Conservation (phyloP, 2,888 invertebrate genomes). For the Platycheirus albimanus region DNA sequence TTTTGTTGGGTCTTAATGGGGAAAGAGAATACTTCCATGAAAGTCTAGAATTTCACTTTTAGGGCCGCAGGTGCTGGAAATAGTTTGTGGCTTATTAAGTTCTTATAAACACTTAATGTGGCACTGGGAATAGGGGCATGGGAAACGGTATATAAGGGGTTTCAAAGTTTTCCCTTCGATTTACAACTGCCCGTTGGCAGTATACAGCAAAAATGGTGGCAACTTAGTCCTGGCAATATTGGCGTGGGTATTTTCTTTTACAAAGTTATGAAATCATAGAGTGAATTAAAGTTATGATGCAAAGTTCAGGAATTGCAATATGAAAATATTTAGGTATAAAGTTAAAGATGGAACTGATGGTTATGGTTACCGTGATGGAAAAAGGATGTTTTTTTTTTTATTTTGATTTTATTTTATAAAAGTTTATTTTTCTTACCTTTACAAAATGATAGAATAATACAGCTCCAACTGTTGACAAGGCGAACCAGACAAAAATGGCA, state of each 20-base stretch:
- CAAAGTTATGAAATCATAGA: conserved; percentile 18
- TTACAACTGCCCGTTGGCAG: background rate
- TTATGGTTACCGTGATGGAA: too few relatives aligned
- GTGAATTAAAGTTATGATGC: conserved; percentile 3
- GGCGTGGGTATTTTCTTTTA: conserved; percentile 13
- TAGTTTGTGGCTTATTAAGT: conserved; percentile 48
- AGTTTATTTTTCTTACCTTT: too few relatives aligned
- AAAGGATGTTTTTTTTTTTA: too few relatives aligned
- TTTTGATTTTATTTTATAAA: too few relatives aligned
- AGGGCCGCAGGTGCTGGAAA: conserved; percentile 48
- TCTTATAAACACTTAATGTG: conserved; percentile 42
- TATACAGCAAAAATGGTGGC: background rate
- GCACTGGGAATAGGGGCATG: background rate
- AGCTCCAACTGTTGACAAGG: conserved; percentile 88
- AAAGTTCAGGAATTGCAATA: conserved; percentile 29
- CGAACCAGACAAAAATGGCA: conserved; percentile 90
- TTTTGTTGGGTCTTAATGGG: background rate
- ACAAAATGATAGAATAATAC: conserved; percentile 93
- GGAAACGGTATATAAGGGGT: background rate
- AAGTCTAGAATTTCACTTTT: background rate
- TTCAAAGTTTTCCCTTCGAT: background rate
- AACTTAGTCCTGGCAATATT: background rate
- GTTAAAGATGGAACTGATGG: too few relatives aligned
- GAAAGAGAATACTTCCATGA: background rate
- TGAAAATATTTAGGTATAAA: conserved; percentile 28